Conservation (phyloP, 2,888 invertebrate species). For the Tenthredo amoena region DNA sequence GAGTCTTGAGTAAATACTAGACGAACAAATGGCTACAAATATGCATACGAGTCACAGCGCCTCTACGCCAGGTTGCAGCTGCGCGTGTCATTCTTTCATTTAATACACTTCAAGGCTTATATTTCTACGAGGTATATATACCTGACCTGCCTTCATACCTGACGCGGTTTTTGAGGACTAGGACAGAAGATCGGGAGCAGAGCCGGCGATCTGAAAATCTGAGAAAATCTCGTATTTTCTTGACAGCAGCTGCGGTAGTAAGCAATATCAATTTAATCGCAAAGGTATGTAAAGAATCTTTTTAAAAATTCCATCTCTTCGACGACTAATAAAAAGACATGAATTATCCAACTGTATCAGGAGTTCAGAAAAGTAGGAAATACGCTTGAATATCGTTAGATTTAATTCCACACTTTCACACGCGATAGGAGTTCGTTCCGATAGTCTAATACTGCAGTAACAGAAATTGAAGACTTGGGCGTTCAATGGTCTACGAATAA, state of each 20-base stretch:
- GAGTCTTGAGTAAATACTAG: constrained; percentile 49
- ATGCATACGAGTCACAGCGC: constrained; percentile 61
- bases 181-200: constrained; percentile 10
- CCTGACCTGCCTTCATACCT: constrained; percentile 8
- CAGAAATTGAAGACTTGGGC: neutral
- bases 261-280: neutral
- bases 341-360: neutral
- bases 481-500: neutral
- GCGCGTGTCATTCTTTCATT: constrained; percentile 51
- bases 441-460: constrained; percentile 11
- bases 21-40: constrained; percentile 69
- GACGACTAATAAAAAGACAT: neutral
- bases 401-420: constrained; percentile 10
- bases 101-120: constrained; percentile 9
- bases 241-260: neutral
- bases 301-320: neutral
- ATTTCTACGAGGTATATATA: constrained; percentile 4
- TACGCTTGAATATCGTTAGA: neutral
- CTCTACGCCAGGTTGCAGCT: constrained; percentile 56
- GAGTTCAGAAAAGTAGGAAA: neutral
- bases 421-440: neutral
- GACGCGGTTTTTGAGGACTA: constrained; percentile 6
- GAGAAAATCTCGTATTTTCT: neutral
- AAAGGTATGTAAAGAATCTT: neutral
- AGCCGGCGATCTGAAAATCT: constrained; percentile 17